phyloP scores from a whole-genome alignment of 1,140 invertebrate species.

The Hirudo medicinalis region DNA sequence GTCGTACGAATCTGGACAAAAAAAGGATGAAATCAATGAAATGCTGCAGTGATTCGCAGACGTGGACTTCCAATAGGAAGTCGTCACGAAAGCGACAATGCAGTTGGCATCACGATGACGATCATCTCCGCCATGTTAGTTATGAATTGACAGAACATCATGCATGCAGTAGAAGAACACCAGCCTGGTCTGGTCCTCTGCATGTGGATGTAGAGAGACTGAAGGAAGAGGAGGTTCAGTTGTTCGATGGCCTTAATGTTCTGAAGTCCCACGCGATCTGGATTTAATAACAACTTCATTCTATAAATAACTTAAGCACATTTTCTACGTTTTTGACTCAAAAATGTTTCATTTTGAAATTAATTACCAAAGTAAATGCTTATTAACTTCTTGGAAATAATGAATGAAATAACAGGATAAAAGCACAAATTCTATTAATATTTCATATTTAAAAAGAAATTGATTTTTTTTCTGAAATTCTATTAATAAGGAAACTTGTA shows the following conservation, averaged over 20 bases:
- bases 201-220: conserved; percentile 20
- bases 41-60: too few species aligned
- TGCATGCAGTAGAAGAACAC: not conserved
- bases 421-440: too few species aligned
- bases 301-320: not conserved
- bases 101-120: too few species aligned
- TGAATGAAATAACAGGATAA: too few species aligned
- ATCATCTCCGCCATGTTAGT: not conserved
- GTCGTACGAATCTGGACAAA: not conserved
- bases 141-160: not conserved
- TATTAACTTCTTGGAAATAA: too few species aligned
- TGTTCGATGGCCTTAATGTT: conserved; percentile 20
- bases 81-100: too few species aligned
- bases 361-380: too few species aligned
- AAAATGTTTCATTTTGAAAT: too few species aligned
- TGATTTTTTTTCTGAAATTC: too few species aligned
- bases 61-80: too few species aligned
- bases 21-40: not conserved
- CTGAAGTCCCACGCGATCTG: conserved; percentile 17
- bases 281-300: not conserved
- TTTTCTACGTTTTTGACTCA: not conserved
- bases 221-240: conserved; percentile 19
- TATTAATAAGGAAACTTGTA: too few species aligned
- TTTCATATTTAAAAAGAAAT: too few species aligned
- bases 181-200: conserved; percentile 14